These are phyloP conservation scores for Anagrus nilaparvatae DNA, from an alignment of 1,140 invertebrate species.

Conservation along the genomic window DNA sequence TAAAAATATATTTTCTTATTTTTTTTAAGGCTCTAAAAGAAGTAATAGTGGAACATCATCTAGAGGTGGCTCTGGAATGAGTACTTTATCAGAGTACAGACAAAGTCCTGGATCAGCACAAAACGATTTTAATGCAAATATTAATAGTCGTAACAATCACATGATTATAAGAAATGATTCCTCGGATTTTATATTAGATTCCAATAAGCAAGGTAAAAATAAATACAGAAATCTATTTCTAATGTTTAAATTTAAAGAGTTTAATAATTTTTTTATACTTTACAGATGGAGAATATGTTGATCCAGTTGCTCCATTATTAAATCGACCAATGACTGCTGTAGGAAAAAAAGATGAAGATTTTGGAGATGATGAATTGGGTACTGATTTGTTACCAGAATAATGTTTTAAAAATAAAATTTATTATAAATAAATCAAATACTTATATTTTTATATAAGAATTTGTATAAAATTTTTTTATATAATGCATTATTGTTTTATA, in stretches of 20 bases:
- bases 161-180: conserved; percentile 18
- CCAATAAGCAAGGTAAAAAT: conserved; percentile 19
- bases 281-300: conserved; percentile 56
- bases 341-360: conserved; percentile 62
- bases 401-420: conserved; percentile 13
- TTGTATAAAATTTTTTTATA: not conserved
- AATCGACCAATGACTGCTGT: conserved; percentile 67
- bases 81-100: conserved; percentile 40
- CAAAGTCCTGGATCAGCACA: conserved; percentile 28
- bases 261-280: conserved; percentile 18
- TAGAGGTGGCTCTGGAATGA: conserved; percentile 45
- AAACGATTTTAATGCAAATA: conserved; percentile 24
- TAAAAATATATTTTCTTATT: not conserved
- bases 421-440: too few relatives aligned
- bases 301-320: conserved; percentile 65
- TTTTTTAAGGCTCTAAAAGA: conserved; percentile 39
- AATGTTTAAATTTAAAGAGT: conserved; percentile 16
- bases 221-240: too few relatives aligned
- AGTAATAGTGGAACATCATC: conserved; percentile 49
- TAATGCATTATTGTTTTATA: not conserved
- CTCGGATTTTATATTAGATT: conserved; percentile 21
- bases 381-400: conserved; percentile 74
- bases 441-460: not conserved
- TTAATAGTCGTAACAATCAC: conserved; percentile 14
- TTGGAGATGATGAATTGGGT: conserved; percentile 70